Evolutionary conservation across 2,888 invertebrate species (phyloP).

Genomic region (Ptilodon capucinus): DNA sequence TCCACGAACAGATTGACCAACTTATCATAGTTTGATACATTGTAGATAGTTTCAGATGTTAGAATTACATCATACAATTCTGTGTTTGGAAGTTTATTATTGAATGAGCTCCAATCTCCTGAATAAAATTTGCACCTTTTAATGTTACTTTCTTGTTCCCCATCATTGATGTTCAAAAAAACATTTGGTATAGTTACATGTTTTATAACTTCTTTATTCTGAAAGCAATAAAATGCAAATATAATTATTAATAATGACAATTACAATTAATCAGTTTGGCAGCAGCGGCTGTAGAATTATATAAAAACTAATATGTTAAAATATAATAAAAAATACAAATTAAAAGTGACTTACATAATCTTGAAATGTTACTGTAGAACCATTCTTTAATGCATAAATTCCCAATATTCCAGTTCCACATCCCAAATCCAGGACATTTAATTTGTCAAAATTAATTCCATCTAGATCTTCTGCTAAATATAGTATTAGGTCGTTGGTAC

Average conservation of each 20-base stretch:
- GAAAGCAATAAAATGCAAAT: conserved; percentile 58
- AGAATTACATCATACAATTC: conserved; percentile 91
- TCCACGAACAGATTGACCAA: conserved; percentile 86
- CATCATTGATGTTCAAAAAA: conserved; percentile 83
- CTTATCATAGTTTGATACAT: conserved; percentile 89
- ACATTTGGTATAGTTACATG: conserved; percentile 92
- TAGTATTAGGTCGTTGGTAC: conserved; percentile 90
- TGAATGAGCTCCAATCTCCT: conserved; percentile 90
- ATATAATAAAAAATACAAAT: too few species aligned
- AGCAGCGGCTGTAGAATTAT: too few species aligned
- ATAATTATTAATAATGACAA: conserved; percentile 3
- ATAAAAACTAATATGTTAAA: too few species aligned
- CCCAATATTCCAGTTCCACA: conserved; percentile 96
- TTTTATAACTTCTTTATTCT: conserved; percentile 94
- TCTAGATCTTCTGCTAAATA: conserved; percentile 78
- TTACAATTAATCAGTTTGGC: too few species aligned
- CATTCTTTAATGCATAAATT: conserved; percentile 87
- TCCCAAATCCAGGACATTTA: conserved; percentile 92
- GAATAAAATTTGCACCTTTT: conserved; percentile 83
- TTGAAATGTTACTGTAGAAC: conserved; percentile 91
- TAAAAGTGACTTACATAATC: conserved; percentile 90
- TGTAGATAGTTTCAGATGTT: conserved; percentile 97
- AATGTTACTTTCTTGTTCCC: conserved; percentile 50
- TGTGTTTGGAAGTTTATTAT: conserved; percentile 53
- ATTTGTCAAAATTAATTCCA: conserved; percentile 63